Base-by-base conservation (phyloP, 2,113 vertebrate genomes). In the Balaeniceps rex region DNA sequence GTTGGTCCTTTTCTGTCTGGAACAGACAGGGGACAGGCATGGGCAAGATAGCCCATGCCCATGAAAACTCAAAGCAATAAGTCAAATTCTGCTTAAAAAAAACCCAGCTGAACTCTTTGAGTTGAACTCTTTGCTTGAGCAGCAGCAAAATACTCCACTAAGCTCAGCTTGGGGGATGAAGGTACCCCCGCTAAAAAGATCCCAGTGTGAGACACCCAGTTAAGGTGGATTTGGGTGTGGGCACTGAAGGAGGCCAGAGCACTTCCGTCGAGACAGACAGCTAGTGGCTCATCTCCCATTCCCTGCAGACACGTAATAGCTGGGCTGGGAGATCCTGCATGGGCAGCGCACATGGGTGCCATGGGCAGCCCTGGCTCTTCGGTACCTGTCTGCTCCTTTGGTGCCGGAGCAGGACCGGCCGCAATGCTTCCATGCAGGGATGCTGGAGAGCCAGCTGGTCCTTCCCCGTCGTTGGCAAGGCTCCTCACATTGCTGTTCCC, bases 331-430 rank as follows among this genome's bases (percentile, higher is more conserved):
- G 19, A 3, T 7, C 19, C 77, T 5, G 23, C 51, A 2, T 0
- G 6, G 49, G n/a, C 66, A 79, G 61, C 10, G 7, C 31, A 15
- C 14, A 1, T 2, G 5, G 33, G 4, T 19, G 29, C n/a, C 58
- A 2, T 0, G 17, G 66, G 24, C 33, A 72, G n/a, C 51, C 23
- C 15, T 6, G 19, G 12, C 23, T 28, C 6, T 14, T 54, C 0
- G 0, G 89, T 98, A 99, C 99, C 99, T 98, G 98, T 98, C 33
- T 97, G 97, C 47, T 98, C 96, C 63, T 97, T 94, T 12, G 98
- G 63, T 11, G 93, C 84, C 0, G 97, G 93, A 34, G 97, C 96
- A 6, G 98, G 75, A 23, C 40, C 14, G 5, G 98, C 96, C 28
- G 97, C 94, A 65, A 88, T 47, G 55, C 97, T 98, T 11, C 97